Evolutionary conservation across 2,113 vertebrate species (phyloP).

Genomic region (Gymnocephalus cernua): DNA sequence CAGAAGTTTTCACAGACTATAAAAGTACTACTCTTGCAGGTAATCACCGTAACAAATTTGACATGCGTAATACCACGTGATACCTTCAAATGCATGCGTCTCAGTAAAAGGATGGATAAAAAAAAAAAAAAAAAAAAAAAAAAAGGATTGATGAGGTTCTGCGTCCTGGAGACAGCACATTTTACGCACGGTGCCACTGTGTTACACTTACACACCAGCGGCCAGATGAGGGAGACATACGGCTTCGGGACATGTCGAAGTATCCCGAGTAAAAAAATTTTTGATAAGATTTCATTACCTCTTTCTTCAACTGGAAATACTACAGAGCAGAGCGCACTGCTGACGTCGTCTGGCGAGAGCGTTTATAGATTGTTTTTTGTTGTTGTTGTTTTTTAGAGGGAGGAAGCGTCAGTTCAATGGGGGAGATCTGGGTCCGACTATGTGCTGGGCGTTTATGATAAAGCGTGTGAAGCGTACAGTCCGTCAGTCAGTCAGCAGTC

Average conservation of each 20-base stretch:
- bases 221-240: constrained; percentile 83
- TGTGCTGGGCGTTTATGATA: constrained; percentile 66
- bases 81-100: constrained; percentile 12
- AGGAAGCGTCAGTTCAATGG: constrained; percentile 23
- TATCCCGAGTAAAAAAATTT: constrained; percentile 68
- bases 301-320: constrained; percentile 70
- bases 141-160: constrained; percentile 25
- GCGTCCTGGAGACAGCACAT: constrained; percentile 61
- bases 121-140: too few species aligned
- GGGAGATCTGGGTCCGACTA: constrained; percentile 47
- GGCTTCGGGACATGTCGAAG: constrained; percentile 77
- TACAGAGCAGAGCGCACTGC: constrained; percentile 35
- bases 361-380: background rate
- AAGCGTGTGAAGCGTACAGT: constrained; percentile 63
- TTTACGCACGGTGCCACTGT: constrained; percentile 76
- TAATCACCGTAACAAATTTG: constrained; percentile 22
- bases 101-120: constrained; percentile 12
- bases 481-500: constrained; percentile 75
- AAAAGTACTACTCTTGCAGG: background rate
- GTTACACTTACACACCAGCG: constrained; percentile 76
- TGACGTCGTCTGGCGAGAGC: constrained; percentile 21
- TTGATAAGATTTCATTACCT: constrained; percentile 71
- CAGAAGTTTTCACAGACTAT: constrained; percentile 26
- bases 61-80: constrained; percentile 30
- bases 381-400: background rate